Percentiles rank a stretch among this genome's conserved stretches.
phyloP scores from a whole-genome alignment of 1,140 invertebrate species.

The Caenorhabditis inopinata region DNA sequence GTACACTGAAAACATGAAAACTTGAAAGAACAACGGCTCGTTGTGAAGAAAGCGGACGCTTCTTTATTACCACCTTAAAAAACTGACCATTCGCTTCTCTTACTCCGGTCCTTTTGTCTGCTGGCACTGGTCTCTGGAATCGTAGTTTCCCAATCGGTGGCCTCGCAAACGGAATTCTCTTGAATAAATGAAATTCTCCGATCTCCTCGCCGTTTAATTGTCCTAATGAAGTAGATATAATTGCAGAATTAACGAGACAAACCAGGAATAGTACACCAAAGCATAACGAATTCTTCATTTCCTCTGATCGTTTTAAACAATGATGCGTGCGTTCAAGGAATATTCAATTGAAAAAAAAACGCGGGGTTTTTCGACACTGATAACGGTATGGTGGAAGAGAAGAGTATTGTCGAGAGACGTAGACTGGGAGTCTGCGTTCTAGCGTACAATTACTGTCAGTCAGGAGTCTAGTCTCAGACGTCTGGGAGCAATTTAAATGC shows the following conservation, averaged over 20 bases:
- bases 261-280: background rate
- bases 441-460: too few relatives aligned
- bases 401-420: too few relatives aligned
- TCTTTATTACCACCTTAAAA: background rate
- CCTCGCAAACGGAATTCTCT: constrained; percentile 31
- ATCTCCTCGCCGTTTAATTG: background rate
- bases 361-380: too few relatives aligned
- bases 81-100: constrained; percentile 30
- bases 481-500: too few relatives aligned
- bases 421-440: too few relatives aligned
- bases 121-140: constrained; percentile 5
- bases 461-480: too few relatives aligned
- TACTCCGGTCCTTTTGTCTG: background rate
- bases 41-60: background rate
- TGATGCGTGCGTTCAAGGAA: too few relatives aligned
- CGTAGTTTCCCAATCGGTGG: constrained; percentile 27
- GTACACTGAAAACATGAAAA: background rate
- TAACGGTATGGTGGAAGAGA: too few relatives aligned
- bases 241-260: background rate
- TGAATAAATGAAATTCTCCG: background rate
- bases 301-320: too few relatives aligned
- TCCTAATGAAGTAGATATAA: background rate
- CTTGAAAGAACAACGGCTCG: background rate
- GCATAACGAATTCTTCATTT: background rate
- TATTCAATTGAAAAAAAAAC: too few relatives aligned